These are phyloP conservation scores for Delphinapterus leucas DNA, from an alignment of 2,113 vertebrate species.

Conservation along the genomic window DNA sequence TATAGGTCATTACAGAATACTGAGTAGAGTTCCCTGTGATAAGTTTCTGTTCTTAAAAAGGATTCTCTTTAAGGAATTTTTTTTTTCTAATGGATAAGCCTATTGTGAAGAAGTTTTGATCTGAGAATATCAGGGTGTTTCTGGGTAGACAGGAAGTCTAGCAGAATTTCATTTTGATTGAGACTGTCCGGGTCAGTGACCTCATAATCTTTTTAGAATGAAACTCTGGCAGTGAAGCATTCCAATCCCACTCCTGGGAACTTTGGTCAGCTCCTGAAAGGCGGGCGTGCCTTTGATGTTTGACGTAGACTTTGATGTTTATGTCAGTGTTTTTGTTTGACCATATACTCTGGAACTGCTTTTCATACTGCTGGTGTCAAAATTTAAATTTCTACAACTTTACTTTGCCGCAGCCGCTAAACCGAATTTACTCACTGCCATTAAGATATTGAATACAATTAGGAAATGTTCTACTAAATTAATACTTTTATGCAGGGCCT, in stretches of 20 bases:
- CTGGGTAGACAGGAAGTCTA: slow-evolving; percentile 28
- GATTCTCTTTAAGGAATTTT: background rate
- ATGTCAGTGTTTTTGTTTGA: background rate
- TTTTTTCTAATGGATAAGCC: background rate
- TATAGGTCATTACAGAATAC: background rate
- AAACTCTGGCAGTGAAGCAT: background rate
- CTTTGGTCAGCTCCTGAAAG: background rate
- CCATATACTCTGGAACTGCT: background rate
- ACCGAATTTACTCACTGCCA: background rate
- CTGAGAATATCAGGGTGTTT: background rate
- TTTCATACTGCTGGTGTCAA: background rate
- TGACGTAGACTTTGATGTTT: background rate
- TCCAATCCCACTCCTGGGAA: background rate
- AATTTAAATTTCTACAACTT: background rate
- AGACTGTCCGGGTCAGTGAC: background rate
- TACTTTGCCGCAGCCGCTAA: background rate
- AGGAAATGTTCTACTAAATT: background rate
- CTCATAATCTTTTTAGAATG: slow-evolving; percentile 53
- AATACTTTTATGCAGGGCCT: background rate
- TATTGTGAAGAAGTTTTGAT: background rate
- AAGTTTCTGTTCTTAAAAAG: slow-evolving; percentile 25
- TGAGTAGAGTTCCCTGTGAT: background rate
- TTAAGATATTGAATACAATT: background rate
- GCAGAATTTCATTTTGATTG: slow-evolving; percentile 44
- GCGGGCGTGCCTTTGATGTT: background rate